Evolutionary conservation across 2,113 vertebrate genomes (phyloP).

Genomic region (Amphiprion ocellaris): DNA sequence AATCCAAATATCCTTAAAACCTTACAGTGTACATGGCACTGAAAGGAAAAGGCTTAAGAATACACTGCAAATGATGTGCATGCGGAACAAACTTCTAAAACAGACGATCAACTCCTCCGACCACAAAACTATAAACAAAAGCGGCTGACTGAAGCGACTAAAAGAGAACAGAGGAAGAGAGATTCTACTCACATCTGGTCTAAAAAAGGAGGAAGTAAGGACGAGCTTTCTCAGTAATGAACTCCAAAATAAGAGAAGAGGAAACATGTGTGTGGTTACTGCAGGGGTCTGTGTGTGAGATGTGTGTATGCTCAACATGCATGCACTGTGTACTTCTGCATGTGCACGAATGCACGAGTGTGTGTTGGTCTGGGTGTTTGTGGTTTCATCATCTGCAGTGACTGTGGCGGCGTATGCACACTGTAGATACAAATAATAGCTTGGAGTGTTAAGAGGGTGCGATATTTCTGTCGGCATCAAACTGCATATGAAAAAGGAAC

Average conservation of each 20-base stretch:
- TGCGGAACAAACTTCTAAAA: conserved; percentile 2
- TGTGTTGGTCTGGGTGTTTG: conserved; percentile 43
- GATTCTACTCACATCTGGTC: conserved; percentile 72
- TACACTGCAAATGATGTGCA: neutral
- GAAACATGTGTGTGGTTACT: conserved; percentile 72
- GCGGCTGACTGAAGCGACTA: conserved; percentile 15
- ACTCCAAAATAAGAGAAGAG: conserved; percentile 80
- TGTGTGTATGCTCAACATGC: conserved; percentile 15
- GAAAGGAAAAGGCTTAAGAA: neutral
- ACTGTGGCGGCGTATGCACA: conserved; percentile 34
- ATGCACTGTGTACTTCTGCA: conserved; percentile 42
- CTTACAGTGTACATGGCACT: no score
- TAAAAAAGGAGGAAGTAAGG: conserved; percentile 77
- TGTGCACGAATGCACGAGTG: conserved; percentile 52
- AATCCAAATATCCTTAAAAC: no score
- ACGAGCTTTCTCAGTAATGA: conserved; percentile 73
- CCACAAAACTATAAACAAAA: conserved; percentile 48
- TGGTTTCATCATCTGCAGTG: conserved; percentile 60
- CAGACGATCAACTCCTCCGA: conserved; percentile 24
- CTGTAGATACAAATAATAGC: conserved; percentile 40
- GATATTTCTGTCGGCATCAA: conserved; percentile 18
- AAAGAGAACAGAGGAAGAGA: conserved; percentile 53
- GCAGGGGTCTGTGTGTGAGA: conserved; percentile 33
- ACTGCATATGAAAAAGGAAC: neutral
- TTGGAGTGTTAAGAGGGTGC: conserved; percentile 12